Evolutionary conservation across 2,888 invertebrate species (phyloP), one percentile per base, ranked within the genome.

Genomic region (Chironomus riparius): DNA sequence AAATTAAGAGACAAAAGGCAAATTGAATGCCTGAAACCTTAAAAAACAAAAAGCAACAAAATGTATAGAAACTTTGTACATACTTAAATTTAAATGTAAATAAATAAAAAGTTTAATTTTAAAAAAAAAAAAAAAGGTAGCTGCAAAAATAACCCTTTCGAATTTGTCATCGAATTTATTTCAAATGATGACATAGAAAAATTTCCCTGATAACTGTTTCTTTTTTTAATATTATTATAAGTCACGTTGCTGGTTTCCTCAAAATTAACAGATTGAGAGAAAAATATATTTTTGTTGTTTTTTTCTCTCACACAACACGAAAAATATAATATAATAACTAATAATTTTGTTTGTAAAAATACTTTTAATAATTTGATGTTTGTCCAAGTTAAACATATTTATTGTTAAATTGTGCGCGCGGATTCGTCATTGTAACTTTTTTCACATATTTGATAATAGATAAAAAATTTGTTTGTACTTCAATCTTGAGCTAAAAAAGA

Each of bases 321-420:
- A 18, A 56, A 21, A 18, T 18, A 13, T 10, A 38, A 69, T 28
- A 76, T 76, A 68, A 76, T 69, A 76, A 76, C 69, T 76, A 76
- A 76, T 76, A 76, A 76, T 76, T 76, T 76, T 76, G 69, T 76
- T 76, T 76, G 76, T 56, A 61, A 76, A 76, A 76, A 76, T 69
- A 56, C 76, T 76, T 76, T 76, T 38, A 69, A 68, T 56, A 76
- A 76, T 76, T 74, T 47, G 21, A 28, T 69, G 69, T 76, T 76
- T 68, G 47, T 47, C 48, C 69, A 18, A 28, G 22, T 65, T 38
- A 68, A 76, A 76, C 69, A 76, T 76, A 69, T 69, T 76, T 76
- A 76, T 76, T 76, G 69, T 76, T 28, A 76, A 76, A 76, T 76
- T 76, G 76, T 76, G 76, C 76, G 76, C 28, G 76, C 74, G 74